phyloP scores from a whole-genome alignment of 2,888 invertebrate species.

The Lithophane ornitopus region DNA sequence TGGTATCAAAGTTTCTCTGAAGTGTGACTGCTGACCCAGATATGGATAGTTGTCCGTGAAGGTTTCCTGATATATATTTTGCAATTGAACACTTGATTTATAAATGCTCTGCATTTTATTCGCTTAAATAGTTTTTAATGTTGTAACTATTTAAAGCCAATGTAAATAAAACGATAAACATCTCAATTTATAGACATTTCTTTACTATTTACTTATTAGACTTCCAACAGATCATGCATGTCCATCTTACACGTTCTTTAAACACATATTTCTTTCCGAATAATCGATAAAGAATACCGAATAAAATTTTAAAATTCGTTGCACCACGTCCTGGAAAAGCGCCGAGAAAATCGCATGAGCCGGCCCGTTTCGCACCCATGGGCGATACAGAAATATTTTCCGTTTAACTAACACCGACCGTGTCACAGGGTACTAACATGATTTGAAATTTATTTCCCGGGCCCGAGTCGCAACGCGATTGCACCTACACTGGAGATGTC shows the following conservation, averaged over 20 bases:
- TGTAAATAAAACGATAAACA: neutral
- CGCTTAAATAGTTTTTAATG: neutral
- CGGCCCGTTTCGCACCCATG: constrained; percentile 77
- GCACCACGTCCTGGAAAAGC: constrained; percentile 62
- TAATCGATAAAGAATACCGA: constrained; percentile 49
- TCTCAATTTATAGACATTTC: neutral
- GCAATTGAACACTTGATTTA: constrained; percentile 21
- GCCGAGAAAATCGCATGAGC: constrained; percentile 80
- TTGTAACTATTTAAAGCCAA: neutral
- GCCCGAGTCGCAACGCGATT: constrained; percentile 69
- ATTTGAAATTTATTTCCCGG: constrained; percentile 85
- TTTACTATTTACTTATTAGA: neutral
- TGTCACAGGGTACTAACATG: constrained; percentile 81
- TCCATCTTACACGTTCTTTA: neutral
- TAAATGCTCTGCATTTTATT: constrained; percentile 3
- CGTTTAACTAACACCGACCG: constrained; percentile 82
- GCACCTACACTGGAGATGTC: constrained; percentile 61
- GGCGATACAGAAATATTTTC: constrained; percentile 86
- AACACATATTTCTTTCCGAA: constrained; percentile 14
- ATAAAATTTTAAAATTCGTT: constrained; percentile 67
- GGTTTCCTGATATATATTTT: constrained; percentile 29
- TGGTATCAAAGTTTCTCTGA: constrained; percentile 42
- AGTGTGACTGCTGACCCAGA: constrained; percentile 53
- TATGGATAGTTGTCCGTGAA: constrained; percentile 37
- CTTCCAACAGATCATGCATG: neutral